These are phyloP conservation scores for Chirona hameri DNA, from an alignment of 2,888 invertebrate species.

Conservation along the genomic window DNA sequence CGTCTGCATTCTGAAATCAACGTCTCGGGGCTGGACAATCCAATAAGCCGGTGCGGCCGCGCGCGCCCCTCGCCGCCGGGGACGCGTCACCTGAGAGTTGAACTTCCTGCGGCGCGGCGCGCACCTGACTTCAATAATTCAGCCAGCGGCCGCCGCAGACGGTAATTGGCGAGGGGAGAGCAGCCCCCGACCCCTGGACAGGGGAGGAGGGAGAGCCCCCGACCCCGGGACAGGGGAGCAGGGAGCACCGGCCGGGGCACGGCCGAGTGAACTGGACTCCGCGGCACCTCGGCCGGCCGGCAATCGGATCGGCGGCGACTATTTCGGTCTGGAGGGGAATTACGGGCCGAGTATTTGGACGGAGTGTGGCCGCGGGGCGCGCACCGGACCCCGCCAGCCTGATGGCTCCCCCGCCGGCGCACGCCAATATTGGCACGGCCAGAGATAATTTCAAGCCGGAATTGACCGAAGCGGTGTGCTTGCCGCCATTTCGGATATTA, in stretches of 20 bases:
- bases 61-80: not conserved
- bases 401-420: not conserved
- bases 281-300: no score
- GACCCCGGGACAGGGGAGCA: no score
- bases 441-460: not conserved
- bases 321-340: not conserved
- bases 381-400: not conserved
- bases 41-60: not conserved
- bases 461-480: not conserved
- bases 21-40: not conserved
- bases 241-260: not conserved
- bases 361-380: not conserved
- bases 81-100: not conserved
- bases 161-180: not conserved
- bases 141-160: not conserved
- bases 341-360: not conserved
- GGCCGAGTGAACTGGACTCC: not conserved
- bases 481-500: conserved; percentile 5
- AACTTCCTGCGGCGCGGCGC: not conserved
- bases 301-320: not conserved
- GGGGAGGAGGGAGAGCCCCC: no score
- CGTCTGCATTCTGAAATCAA: not conserved
- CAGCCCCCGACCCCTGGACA: not conserved
- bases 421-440: not conserved
- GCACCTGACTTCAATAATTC: conserved; percentile 23